Conservation (phyloP, 2,113 vertebrate species). For the Bambusicola thoracicus region DNA sequence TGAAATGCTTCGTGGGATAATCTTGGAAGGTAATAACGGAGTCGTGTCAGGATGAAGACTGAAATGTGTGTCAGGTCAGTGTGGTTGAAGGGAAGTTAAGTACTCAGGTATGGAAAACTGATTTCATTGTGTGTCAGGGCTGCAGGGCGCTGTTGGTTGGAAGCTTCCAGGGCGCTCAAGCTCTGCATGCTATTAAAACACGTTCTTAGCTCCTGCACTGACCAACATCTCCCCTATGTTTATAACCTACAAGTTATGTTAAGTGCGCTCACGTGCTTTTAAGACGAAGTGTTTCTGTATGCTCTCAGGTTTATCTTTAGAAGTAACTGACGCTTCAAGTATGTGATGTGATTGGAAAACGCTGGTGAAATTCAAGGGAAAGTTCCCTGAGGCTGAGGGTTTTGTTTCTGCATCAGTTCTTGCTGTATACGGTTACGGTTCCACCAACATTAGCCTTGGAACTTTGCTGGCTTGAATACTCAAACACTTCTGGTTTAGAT, state of each 20-base stretch:
- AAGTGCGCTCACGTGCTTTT: background rate
- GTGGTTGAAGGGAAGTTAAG: background rate
- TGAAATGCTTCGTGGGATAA: background rate
- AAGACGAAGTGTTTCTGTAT: background rate
- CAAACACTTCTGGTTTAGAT: background rate
- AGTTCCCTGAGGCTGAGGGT: background rate
- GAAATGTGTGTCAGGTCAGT: background rate
- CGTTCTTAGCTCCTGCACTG: background rate
- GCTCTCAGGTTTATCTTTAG: background rate
- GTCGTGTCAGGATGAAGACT: background rate
- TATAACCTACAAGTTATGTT: background rate
- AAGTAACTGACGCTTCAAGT: background rate
- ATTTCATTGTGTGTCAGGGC: background rate
- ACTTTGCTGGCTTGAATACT: background rate
- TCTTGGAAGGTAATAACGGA: background rate
- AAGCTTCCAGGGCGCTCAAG: background rate
- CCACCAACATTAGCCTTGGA: background rate
- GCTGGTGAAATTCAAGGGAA: background rate
- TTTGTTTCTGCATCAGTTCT: background rate
- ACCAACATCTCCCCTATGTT: background rate
- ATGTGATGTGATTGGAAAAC: background rate
- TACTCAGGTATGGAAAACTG: background rate
- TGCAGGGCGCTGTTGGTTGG: background rate
- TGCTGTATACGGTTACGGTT: background rate
- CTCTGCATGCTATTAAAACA: background rate